Percentiles rank a stretch among this genome's conserved stretches.
These are phyloP conservation scores for Myiotriccus ornatus DNA, from an alignment of 2,797 vertebrate genomes.

Conservation along the genomic window DNA sequence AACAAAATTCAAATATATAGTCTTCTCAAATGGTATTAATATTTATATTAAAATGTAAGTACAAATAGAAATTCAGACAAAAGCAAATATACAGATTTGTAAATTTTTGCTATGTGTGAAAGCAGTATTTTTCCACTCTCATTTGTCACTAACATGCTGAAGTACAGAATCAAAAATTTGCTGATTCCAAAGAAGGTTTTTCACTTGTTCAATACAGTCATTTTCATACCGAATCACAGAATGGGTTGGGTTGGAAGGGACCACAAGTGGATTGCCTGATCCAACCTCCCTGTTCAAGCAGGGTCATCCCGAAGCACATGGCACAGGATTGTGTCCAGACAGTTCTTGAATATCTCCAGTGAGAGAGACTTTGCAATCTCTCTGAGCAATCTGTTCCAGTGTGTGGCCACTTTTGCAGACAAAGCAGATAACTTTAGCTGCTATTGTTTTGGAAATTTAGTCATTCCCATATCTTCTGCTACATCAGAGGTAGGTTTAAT, in stretches of 20 bases:
- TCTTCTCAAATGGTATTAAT: neutral
- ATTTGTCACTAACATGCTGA: neutral
- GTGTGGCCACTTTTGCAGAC: neutral
- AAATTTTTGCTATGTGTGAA: neutral
- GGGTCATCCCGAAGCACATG: rapidly evolving
- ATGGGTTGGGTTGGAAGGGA: neutral
- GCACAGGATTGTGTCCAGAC: rapidly evolving
- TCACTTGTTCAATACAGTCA: neutral
- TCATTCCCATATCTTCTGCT: neutral
- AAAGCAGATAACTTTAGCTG: neutral
- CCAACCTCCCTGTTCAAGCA: neutral
- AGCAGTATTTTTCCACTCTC: neutral
- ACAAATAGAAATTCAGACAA: neutral
- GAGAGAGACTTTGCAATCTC: neutral
- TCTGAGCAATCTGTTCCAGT: neutral
- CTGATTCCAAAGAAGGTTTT: neutral
- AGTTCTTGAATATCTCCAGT: too few species aligned
- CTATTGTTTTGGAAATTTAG: neutral
- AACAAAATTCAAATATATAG: neutral
- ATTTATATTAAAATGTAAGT: neutral
- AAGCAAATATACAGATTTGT: neutral
- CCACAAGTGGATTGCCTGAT: neutral
- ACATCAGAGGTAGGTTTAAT: neutral
- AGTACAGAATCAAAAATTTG: neutral
- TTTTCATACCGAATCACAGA: neutral